Evolutionary conservation across 2,797 vertebrate species (phyloP).

Genomic region (Intellagama lesueurii): DNA sequence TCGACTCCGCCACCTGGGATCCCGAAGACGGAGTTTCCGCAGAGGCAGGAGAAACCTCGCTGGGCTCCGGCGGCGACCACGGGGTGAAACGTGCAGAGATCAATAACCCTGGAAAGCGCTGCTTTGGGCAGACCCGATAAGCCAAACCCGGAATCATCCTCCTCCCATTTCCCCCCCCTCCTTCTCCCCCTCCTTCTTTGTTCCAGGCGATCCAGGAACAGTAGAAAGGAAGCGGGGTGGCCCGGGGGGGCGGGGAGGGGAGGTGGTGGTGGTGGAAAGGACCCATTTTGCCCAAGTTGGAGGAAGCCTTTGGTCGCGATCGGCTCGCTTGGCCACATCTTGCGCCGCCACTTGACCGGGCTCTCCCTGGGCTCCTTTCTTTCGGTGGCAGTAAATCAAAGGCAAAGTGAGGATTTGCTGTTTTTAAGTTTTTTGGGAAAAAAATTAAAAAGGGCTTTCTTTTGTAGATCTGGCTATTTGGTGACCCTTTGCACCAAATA

Average conservation of each 20-base stretch:
- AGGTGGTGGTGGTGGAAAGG: rapidly evolving
- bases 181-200: conserved; percentile 10
- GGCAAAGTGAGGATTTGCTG: too few relatives aligned
- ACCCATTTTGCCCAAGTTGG: too few relatives aligned
- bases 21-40: neutral
- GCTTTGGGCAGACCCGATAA: conserved; percentile 31
- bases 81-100: conserved; percentile 2
- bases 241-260: rapidly evolving
- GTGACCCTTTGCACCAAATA: too few relatives aligned
- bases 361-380: too few relatives aligned
- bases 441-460: too few relatives aligned
- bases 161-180: neutral
- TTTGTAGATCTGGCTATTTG: too few relatives aligned
- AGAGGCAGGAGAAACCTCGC: conserved; percentile 3
- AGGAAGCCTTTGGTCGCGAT: too few relatives aligned
- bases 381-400: too few relatives aligned
- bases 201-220: neutral
- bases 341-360: too few relatives aligned
- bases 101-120: neutral
- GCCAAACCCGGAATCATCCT: conserved; percentile 38
- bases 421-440: too few relatives aligned
- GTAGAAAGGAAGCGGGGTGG: neutral
- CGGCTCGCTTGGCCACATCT: too few relatives aligned
- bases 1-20: neutral
- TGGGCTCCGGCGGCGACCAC: neutral